Conservation (phyloP, 2,113 vertebrate genomes). For the Mus musculus region GRCm39 chr3:86705501-86706000, state of each 20-base stretch:
- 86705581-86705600: rapidly evolving
- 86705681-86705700: neutral
- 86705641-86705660: neutral
- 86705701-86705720: neutral
- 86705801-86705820: neutral
- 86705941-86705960: rapidly evolving
- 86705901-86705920: neutral
- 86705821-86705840: neutral
- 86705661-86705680: neutral
- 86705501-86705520: neutral
- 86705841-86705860: neutral
- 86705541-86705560: rapidly evolving
- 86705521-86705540: rapidly evolving
- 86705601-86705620: neutral
- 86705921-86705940: too few relatives aligned
- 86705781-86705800: neutral
- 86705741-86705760: neutral
- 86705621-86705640: neutral
- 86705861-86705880: neutral
- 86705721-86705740: neutral
- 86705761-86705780: neutral
- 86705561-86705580: rapidly evolving
- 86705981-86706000: neutral
- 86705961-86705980: neutral
- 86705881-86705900: neutral